Percentiles rank a stretch among this genome's conserved stretches.
These are phyloP conservation scores for Drosophila gunungcola DNA, from an alignment of 1,140 invertebrate species.

Conservation along the genomic window DNA sequence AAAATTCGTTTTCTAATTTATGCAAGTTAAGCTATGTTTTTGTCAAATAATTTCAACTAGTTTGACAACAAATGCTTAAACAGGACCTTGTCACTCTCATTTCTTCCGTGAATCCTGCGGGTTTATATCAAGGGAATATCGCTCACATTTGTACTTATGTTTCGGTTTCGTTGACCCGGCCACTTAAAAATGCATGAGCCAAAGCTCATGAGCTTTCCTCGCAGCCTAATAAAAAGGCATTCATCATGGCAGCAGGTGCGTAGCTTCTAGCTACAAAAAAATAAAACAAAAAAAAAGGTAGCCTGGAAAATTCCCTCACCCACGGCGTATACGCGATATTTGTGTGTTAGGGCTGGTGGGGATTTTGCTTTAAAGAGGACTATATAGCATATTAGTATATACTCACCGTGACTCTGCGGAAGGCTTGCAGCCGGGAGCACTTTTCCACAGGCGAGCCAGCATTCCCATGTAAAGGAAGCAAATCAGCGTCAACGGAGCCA, in stretches of 20 bases:
- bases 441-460: constrained; percentile 94
- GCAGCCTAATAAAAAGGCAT: constrained; percentile 62
- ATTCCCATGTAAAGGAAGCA: constrained; percentile 96
- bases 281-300: not conserved
- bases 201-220: constrained; percentile 39
- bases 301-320: not conserved
- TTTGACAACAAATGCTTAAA: not conserved
- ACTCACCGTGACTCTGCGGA: constrained; percentile 86
- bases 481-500: constrained; percentile 93
- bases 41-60: not conserved
- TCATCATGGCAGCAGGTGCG: constrained; percentile 57
- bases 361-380: not conserved
- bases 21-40: not conserved
- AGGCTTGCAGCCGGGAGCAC: constrained; percentile 89
- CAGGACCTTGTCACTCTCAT: not conserved
- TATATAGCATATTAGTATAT: not conserved
- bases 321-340: constrained; percentile 26
- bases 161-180: constrained; percentile 30
- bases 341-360: not conserved
- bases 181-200: constrained; percentile 74
- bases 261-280: not conserved
- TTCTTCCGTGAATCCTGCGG: not conserved
- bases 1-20: too few species aligned
- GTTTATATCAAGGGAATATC: not conserved
- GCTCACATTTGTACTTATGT: constrained; percentile 4